Conservation (phyloP, 2,888 invertebrate species). For the Carpatolechia fugitivella region DNA sequence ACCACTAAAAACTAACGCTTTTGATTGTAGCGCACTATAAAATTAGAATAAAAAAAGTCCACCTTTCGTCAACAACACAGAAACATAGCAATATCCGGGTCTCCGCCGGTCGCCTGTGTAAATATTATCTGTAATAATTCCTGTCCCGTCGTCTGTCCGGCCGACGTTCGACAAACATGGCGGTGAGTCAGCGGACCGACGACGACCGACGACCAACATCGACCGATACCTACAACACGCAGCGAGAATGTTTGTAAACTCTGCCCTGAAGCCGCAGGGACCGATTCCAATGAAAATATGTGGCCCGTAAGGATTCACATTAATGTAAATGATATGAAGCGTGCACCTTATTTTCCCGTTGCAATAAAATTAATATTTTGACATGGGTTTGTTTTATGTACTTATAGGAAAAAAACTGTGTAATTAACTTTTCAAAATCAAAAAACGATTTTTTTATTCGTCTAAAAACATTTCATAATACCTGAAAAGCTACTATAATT, state of each 20-base stretch:
- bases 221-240: not conserved
- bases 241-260: not conserved
- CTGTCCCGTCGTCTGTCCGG: not conserved
- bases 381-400: too few species aligned
- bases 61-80: not conserved
- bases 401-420: too few species aligned
- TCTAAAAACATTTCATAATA: too few species aligned
- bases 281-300: not conserved
- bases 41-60: not conserved
- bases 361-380: too few species aligned
- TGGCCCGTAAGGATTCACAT: not conserved
- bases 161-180: not conserved
- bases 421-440: too few species aligned
- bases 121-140: slow-evolving; percentile 13
- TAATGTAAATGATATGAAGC: too few species aligned
- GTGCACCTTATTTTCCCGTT: too few species aligned
- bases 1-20: too few species aligned
- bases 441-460: too few species aligned
- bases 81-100: slow-evolving; percentile 3
- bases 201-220: not conserved
- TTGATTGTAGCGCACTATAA: too few species aligned
- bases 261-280: not conserved
- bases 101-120: not conserved
- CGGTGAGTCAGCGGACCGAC: not conserved
- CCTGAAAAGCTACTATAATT: too few species aligned